A percentile compares a stretch with the other conserved stretches of the same genome.
Conservation (phyloP, 2,113 vertebrate species). For the Clupea harengus region DNA sequence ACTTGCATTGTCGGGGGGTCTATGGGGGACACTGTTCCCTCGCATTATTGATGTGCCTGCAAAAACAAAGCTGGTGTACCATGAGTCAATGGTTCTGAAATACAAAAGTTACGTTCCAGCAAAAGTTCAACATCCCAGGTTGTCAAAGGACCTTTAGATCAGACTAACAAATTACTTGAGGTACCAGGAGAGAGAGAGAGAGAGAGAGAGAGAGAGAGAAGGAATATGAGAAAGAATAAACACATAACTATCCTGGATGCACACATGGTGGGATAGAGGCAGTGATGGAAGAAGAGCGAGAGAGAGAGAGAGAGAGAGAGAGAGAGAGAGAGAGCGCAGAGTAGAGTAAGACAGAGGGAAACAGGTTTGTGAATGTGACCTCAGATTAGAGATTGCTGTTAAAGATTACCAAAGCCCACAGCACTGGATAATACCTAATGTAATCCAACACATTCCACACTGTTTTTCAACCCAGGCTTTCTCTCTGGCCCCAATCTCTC, state of each 20-base stretch:
- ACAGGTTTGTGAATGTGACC: conserved; percentile 24
- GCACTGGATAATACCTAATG: conserved; percentile 15
- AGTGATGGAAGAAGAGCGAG: conserved; percentile 2
- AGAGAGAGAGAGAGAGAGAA: background rate
- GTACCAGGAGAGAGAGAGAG: background rate
- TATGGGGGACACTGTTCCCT: background rate
- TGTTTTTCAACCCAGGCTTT: background rate
- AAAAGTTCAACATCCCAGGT: background rate
- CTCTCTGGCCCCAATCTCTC: background rate
- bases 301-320: background rate
- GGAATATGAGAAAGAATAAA: background rate
- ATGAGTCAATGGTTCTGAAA: background rate
- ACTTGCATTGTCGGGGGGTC: background rate
- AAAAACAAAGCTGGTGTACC: background rate
- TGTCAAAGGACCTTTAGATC: background rate
- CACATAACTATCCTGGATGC: background rate
- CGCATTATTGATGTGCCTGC: background rate
- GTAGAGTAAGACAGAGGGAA: background rate
- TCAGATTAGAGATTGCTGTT: conserved; percentile 35
- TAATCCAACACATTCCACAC: conserved; percentile 28
- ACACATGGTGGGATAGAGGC: background rate
- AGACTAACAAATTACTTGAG: background rate
- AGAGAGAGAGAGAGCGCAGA: background rate
- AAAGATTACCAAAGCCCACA: conserved; percentile 32
- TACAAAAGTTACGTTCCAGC: background rate